Evolutionary conservation across 2,888 invertebrate genomes (phyloP), one percentile per base, ranked within the genome.

Genomic region (Spisula subtruncata): DNA sequence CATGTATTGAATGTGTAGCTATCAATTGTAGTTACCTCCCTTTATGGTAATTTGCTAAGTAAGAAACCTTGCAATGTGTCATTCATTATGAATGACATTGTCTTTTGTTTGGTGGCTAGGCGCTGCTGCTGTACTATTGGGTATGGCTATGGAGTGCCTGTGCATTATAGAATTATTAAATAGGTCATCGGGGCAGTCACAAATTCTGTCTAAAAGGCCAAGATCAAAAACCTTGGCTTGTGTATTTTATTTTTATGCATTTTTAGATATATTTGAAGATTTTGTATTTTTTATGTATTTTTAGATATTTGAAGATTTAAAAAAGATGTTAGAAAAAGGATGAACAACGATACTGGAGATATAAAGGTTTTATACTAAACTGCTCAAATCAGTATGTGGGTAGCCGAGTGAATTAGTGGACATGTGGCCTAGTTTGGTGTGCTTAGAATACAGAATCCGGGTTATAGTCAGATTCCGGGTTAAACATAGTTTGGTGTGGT

Each of bases 261-360:
- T 89, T 93, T 20, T 92, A 95, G 95, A n/a, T n/a, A 94, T 95
- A 85, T 95, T 95, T 94, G 94, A 95, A 90, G 94, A 95, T 88
- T 89, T 95, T n/a, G n/a, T n/a, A n/a, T n/a, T n/a, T n/a, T n/a
- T n/a, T n/a, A 51, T 66, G 8, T 66, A 20, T 87, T 89, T 93
- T 20, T 92, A 95, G 95, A 94, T 95, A 85, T 95, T 95, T 94
- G 94, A 95, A 90, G 94, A 95, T 88, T 89, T 95, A 71, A 95
- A 95, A 89, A 92, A 93, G 85, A 89, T 95, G 88, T 84, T 95
- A 41, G 95, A 95, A 83, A 94, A 94, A 91, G 93, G 94, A 66
- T 94, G 94, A 94, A 60, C 35, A 18, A 10, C 20, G 41, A 80
- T 81, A 4, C 41, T 0, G 46, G 18, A n/a, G 18, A 10, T 46